These are phyloP conservation scores for Chauna torquata DNA, from an alignment of 2,113 vertebrate species.

Conservation along the genomic window DNA sequence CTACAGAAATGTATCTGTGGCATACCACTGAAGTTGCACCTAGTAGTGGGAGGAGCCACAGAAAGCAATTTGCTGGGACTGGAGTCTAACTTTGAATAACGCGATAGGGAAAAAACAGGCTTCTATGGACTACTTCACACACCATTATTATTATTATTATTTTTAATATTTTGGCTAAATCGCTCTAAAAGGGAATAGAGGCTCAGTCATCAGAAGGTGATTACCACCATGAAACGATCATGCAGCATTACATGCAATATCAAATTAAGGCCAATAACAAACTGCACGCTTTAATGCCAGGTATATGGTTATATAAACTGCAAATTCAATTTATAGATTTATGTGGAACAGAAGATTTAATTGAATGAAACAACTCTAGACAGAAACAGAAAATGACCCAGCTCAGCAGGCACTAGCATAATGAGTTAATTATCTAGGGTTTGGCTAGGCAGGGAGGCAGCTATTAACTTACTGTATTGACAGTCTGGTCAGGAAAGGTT, in stretches of 20 bases:
- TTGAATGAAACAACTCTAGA: constrained; percentile 41
- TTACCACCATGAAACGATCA: neutral
- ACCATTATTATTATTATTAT: neutral
- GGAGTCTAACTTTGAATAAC: neutral
- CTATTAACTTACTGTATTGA: constrained; percentile 40
- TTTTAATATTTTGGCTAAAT: neutral
- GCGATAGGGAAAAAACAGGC: neutral
- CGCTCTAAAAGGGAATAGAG: neutral
- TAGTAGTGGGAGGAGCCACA: neutral
- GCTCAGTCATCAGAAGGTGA: neutral
- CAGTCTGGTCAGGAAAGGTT: constrained; percentile 51
- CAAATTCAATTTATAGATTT: constrained; percentile 12
- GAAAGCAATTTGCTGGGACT: neutral
- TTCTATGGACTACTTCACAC: neutral
- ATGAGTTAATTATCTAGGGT: constrained; percentile 62
- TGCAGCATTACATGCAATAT: neutral
- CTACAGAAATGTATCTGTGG: neutral
- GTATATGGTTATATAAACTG: neutral
- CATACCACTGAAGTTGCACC: neutral
- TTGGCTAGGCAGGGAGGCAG: constrained; percentile 17
- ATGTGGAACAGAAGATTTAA: constrained; percentile 26
- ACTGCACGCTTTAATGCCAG: neutral
- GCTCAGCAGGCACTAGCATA: constrained; percentile 57
- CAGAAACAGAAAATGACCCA: constrained; percentile 37
- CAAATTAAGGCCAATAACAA: neutral